Evolutionary conservation across 1,140 invertebrate genomes (phyloP).

Genomic region (Anastrepha ludens): DNA sequence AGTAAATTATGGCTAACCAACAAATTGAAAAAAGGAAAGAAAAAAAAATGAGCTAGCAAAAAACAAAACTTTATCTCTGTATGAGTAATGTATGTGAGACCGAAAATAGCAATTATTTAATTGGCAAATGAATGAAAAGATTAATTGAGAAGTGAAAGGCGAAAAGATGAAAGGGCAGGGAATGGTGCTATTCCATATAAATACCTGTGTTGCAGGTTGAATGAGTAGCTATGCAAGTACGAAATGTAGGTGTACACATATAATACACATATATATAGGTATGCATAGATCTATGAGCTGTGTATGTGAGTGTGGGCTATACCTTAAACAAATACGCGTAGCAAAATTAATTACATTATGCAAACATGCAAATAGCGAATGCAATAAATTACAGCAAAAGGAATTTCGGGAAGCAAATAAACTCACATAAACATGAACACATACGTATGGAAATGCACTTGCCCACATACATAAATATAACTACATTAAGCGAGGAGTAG

Average conservation of each 20-base stretch:
- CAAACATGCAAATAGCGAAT: conserved; percentile 53
- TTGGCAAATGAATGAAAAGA: not conserved
- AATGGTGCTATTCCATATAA: too few species aligned
- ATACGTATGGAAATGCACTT: not conserved
- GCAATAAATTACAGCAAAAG: conserved; percentile 52
- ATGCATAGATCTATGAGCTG: not conserved
- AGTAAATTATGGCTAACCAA: not conserved
- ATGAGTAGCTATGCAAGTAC: too few species aligned
- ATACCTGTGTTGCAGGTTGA: too few species aligned
- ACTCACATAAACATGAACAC: not conserved
- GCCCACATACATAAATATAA: not conserved
- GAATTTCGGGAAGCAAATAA: conserved; percentile 43
- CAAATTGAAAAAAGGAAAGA: not conserved
- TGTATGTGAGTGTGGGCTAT: not conserved
- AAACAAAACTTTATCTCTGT: not conserved
- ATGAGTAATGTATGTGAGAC: not conserved
- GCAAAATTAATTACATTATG: conserved; percentile 54
- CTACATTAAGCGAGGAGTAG: not conserved
- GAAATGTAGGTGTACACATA: not conserved
- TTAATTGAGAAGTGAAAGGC: not conserved
- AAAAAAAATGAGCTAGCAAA: not conserved
- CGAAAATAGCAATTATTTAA: not conserved
- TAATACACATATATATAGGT: not conserved
- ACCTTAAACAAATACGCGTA: conserved; percentile 41
- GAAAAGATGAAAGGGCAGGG: not conserved